Evolutionary conservation across 2,888 invertebrate species (phyloP).

Genomic region (Halocaridina rubra): DNA sequence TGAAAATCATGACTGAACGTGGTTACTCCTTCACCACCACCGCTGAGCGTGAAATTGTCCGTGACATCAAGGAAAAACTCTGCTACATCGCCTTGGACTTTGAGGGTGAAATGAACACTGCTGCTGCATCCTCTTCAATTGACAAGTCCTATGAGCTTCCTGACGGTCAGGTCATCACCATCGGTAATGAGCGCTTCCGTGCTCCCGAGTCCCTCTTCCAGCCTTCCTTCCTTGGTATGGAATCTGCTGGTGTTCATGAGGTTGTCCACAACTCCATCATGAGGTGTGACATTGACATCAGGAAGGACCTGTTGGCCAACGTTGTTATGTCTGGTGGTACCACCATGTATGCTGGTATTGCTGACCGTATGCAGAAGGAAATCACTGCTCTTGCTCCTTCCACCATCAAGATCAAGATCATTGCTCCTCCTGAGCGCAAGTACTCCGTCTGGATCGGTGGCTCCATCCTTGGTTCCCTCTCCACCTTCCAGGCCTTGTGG

Average conservation of each 20-base stretch:
- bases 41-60: conserved; percentile 56
- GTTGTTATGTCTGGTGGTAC: no score
- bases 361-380: no score
- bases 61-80: conserved; percentile 60
- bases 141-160: conserved; percentile 80
- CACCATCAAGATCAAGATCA: conserved; percentile 95
- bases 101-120: conserved; percentile 50
- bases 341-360: no score
- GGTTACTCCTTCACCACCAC: conserved; percentile 86
- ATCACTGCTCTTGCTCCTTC: conserved; percentile 78
- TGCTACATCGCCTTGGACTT: conserved; percentile 58
- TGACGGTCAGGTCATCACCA: conserved; percentile 92
- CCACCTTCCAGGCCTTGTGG: no score
- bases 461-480: no score
- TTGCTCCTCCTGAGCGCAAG: conserved; percentile 89
- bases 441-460: conserved; percentile 73
- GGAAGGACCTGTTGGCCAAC: no score
- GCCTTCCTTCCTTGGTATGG: no score
- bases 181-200: no score
- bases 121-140: conserved; percentile 35
- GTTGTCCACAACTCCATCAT: no score
- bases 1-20: conserved; percentile 72
- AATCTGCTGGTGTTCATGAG: no score
- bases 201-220: no score
- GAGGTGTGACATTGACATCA: no score